A percentile compares a stretch with the other conserved stretches of the same genome.
These are phyloP conservation scores for Orchestes rusci DNA, from an alignment of 2,888 invertebrate genomes.

Conservation along the genomic window DNA sequence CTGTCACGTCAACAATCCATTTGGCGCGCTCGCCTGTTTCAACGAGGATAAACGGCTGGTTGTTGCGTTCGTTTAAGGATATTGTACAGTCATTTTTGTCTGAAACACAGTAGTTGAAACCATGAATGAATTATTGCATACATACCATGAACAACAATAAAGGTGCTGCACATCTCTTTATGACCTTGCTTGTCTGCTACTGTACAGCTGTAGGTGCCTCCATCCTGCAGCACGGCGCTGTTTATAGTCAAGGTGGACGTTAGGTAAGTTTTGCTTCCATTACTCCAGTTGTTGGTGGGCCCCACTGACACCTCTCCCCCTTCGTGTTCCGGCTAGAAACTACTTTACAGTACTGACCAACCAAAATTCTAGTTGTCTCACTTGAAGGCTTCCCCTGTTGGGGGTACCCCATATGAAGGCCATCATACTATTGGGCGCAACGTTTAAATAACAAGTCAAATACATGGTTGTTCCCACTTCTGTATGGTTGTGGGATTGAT, in stretches of 20 bases:
- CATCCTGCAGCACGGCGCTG: constrained; percentile 25
- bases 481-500: constrained; percentile 35
- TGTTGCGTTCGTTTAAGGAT: constrained; percentile 36
- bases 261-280: neutral
- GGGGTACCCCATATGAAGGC: constrained; percentile 38
- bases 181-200: constrained; percentile 34
- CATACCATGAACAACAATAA: constrained; percentile 31
- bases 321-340: no score
- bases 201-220: constrained; percentile 37
- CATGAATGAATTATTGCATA: no score
- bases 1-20: constrained; percentile 49
- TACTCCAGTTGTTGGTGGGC: neutral
- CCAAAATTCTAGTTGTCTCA: constrained; percentile 3
- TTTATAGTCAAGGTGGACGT: constrained; percentile 5
- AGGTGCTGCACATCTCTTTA: constrained; percentile 16
- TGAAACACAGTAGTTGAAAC: constrained; percentile 25
- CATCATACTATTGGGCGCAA: constrained; percentile 29
- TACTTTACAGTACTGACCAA: neutral
- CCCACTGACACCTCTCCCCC: no score
- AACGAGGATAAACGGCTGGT: constrained; percentile 30
- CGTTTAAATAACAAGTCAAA: constrained; percentile 37
- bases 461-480: constrained; percentile 36
- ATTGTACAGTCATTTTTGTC: constrained; percentile 35
- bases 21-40: constrained; percentile 40
- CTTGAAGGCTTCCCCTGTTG: constrained; percentile 13